phyloP scores from a whole-genome alignment of 2,113 vertebrate genomes.

The Chauna torquata region DNA sequence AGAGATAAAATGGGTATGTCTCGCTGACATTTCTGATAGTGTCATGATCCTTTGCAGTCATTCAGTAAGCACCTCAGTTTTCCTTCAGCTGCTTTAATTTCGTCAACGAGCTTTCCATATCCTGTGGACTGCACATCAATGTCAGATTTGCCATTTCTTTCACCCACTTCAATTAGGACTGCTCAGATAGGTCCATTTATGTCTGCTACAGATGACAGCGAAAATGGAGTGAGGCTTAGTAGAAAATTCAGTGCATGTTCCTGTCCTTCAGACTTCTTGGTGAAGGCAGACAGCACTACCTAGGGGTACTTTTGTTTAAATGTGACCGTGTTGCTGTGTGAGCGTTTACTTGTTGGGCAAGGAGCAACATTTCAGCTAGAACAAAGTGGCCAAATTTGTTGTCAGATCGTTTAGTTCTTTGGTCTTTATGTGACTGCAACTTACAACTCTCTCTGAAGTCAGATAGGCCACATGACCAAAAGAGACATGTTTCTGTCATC shows the following conservation, averaged over 20 bases:
- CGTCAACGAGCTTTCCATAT: not conserved
- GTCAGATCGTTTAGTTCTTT: not conserved
- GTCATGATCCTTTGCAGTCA: not conserved
- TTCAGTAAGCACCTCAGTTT: not conserved
- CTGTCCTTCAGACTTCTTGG: not conserved
- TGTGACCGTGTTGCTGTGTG: no score
- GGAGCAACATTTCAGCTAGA: not conserved
- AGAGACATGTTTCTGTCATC: not conserved
- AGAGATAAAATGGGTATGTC: not conserved
- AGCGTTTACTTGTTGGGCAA: not conserved
- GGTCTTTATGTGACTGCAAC: accelerated
- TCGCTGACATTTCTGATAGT: not conserved
- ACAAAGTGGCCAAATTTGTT: not conserved
- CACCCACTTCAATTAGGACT: not conserved
- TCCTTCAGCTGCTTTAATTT: not conserved
- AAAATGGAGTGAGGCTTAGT: not conserved
- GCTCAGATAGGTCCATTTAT: not conserved
- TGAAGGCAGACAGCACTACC: accelerated
- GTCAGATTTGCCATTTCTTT: not conserved
- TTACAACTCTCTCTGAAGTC: not conserved
- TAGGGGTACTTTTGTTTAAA: not conserved
- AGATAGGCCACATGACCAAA: accelerated
- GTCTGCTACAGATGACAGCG: not conserved
- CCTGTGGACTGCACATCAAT: not conserved
- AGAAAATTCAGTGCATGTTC: not conserved